Conservation (phyloP, 2,797 vertebrate species). For the Rhyacichthys aspro region DNA sequence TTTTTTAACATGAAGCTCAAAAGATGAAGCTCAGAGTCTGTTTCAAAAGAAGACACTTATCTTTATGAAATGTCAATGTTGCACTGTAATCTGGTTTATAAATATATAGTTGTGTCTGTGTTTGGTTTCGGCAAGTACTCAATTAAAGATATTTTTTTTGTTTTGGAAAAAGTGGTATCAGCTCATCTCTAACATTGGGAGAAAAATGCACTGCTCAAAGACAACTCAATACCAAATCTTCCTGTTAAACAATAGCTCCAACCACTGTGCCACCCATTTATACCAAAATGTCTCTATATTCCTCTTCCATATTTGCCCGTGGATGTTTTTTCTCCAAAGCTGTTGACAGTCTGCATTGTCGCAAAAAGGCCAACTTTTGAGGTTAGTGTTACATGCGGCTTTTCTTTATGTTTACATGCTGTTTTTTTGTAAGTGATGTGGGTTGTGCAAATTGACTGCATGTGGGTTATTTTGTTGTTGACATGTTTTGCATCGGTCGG, state of each 20-base stretch:
- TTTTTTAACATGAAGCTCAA: too few relatives aligned
- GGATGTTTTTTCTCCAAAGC: not conserved
- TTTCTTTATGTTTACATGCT: conserved; percentile 6
- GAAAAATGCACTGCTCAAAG: not conserved
- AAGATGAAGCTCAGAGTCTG: too few relatives aligned
- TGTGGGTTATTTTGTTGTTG: conserved; percentile 1
- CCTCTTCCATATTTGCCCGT: not conserved
- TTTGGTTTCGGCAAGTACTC: too few relatives aligned
- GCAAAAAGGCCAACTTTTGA: not conserved
- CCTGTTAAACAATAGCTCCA: not conserved
- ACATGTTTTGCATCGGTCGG: not conserved
- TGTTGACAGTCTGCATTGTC: conserved; percentile 1
- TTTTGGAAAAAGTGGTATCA: too few relatives aligned
- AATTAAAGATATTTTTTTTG: too few relatives aligned
- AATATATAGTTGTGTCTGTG: too few relatives aligned
- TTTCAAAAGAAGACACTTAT: too few relatives aligned
- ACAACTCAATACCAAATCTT: not conserved
- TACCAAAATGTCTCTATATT: not conserved
- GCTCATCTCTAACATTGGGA: too few relatives aligned
- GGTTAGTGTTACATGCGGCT: conserved; percentile 6
- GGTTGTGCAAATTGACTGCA: not conserved
- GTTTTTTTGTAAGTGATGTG: conserved; percentile 3
- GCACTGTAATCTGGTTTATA: too few relatives aligned
- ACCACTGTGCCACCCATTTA: not conserved
- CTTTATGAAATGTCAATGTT: too few relatives aligned